Evolutionary conservation across 2,113 vertebrate species (phyloP).

Genomic region (Bostrychus sinensis): DNA sequence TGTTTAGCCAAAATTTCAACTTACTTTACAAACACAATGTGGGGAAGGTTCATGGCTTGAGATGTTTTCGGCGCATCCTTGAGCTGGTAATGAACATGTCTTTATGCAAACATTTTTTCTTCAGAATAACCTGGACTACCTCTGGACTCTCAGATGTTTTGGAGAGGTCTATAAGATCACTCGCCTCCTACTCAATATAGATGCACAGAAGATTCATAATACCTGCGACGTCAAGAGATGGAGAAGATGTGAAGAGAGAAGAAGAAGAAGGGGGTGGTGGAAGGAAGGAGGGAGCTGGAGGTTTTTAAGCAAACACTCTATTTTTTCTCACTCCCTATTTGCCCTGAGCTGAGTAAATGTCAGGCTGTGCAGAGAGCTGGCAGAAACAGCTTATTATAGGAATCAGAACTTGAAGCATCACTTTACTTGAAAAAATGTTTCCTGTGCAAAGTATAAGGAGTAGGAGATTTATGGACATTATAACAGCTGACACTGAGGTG

Average conservation of each 20-base stretch:
- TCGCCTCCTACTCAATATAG: slow-evolving; percentile 28
- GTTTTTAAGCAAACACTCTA: slow-evolving; percentile 53
- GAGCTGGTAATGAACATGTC: slow-evolving; percentile 40
- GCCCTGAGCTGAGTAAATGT: slow-evolving; percentile 56
- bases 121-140: slow-evolving; percentile 18
- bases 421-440: slow-evolving; percentile 31
- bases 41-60: slow-evolving; percentile 21
- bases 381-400: slow-evolving; percentile 58
- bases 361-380: slow-evolving; percentile 43
- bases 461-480: slow-evolving; percentile 5
- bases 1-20: not conserved
- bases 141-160: slow-evolving; percentile 35
- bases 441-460: slow-evolving; percentile 30
- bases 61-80: slow-evolving; percentile 18
- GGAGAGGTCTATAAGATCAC: slow-evolving; percentile 35
- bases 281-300: slow-evolving; percentile 24
- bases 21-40: not conserved
- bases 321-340: slow-evolving; percentile 47
- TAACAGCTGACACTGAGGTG: not conserved
- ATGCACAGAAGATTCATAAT: slow-evolving; percentile 24
- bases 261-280: slow-evolving; percentile 7
- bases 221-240: slow-evolving; percentile 35
- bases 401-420: slow-evolving; percentile 50
- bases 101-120: slow-evolving; percentile 35
- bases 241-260: slow-evolving; percentile 36